phyloP scores from a whole-genome alignment of 2,113 vertebrate genomes.

The Sapajus apella region DNA sequence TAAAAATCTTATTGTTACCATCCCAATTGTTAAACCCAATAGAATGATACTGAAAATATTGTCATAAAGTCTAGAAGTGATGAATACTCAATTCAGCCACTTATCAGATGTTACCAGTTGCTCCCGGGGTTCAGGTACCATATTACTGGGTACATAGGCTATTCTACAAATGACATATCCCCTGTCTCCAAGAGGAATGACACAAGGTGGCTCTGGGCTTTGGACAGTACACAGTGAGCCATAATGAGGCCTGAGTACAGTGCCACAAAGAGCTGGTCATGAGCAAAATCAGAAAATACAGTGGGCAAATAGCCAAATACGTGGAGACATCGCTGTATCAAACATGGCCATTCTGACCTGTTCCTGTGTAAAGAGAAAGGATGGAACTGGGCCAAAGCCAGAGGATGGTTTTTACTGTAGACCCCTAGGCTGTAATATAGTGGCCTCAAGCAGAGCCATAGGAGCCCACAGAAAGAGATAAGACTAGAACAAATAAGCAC shows the following conservation, averaged over 20 bases:
- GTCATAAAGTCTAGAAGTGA: background rate
- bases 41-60: background rate
- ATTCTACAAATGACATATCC: background rate
- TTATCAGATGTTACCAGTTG: background rate
- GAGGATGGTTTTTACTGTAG: background rate
- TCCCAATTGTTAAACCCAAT: background rate
- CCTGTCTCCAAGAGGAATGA: background rate
- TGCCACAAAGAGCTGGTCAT: fast-evolving
- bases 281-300: background rate
- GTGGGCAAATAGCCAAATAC: background rate
- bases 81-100: background rate
- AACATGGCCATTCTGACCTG: background rate
- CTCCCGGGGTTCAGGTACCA: background rate
- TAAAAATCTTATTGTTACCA: background rate
- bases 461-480: background rate
- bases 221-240: fast-evolving
- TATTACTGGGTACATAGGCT: background rate
- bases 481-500: background rate
- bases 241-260: background rate
- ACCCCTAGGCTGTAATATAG: background rate
- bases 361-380: background rate
- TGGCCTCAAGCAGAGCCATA: background rate
- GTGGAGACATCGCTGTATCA: fast-evolving
- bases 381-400: background rate
- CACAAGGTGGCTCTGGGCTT: background rate